phyloP scores from a whole-genome alignment of 2,113 vertebrate species.

The Oreotrochilus melanogaster region DNA sequence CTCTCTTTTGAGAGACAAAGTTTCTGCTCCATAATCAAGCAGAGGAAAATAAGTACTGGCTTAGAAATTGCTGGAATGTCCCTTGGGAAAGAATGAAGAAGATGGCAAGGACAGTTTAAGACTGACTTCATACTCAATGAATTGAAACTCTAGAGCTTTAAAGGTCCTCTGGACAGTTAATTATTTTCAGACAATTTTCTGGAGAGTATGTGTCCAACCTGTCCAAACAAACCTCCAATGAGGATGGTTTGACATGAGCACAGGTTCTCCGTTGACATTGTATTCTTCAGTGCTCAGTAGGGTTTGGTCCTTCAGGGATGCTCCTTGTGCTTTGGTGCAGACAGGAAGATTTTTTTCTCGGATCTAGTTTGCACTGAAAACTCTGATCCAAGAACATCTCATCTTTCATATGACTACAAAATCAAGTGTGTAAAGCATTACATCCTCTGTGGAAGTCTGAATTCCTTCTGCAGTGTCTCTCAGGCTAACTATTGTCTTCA shows the following conservation, averaged over 20 bases:
- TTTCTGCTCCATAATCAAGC: neutral
- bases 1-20: neutral
- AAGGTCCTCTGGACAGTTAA: neutral
- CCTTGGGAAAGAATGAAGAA: neutral
- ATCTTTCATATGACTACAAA: neutral
- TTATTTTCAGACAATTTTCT: neutral
- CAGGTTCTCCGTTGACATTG: neutral
- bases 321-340: neutral
- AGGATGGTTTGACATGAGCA: neutral
- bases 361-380: neutral
- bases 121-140: neutral
- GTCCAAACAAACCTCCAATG: neutral
- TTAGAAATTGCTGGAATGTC: neutral
- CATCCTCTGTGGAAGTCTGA: neutral
- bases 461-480: neutral
- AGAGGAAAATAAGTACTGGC: neutral
- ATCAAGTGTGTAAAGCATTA: neutral
- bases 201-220: neutral
- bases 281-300: neutral
- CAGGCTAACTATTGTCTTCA: neutral
- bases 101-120: neutral
- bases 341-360: neutral
- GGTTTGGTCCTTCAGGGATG: neutral
- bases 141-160: neutral
- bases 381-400: neutral